Base-by-base conservation (phyloP, 2,888 invertebrate genomes). In the Melanophora roralis region DNA sequence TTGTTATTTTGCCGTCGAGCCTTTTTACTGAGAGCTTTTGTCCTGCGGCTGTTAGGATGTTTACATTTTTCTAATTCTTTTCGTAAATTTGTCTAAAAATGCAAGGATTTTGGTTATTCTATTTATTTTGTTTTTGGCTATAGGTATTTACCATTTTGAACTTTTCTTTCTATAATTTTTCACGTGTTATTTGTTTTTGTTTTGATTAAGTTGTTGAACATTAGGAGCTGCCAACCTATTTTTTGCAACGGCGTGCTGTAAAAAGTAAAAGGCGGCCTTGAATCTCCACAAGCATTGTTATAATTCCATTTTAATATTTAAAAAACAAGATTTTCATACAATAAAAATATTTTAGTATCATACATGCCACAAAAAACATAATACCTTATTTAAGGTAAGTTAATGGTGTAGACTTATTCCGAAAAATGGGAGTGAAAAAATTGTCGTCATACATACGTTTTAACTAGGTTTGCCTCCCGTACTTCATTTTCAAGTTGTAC, bases 31-130 rank as follows among this genome's bases (percentile, higher is more conserved):
- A 96, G 88, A 8, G 94, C 93, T 81, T 93, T 91, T 0, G 95
- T 95, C 91, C 95, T 96, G 82, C 97, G 92, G 85, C 96, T 96
- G 88, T 96, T 96, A 0, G 97, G 97, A 90, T 97, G 97, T 86
- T 94, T 94, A 67, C 93, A 91, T 88, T 93, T 92, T 32, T 89
- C 88, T n/a, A 92, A 82, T 78, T 91, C 91, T 83, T 91, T 91
- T 19, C 88, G 88, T 14, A 91, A 81, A 84, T 91, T 91, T 0
- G 90, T 89, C 91, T 91, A 75, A 80, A 87, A 8, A 72, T 36
- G 4, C 11, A 9, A 69, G 1, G 32, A 21, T 11, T 36, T 45
- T 38, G 14, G 11, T 11, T 9, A 43, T 21, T 45, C 12, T 40
- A 60, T 40, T 45, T 59, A 65, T 45, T n/a, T n/a, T n/a, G n/a